phyloP scores from a whole-genome alignment of 35 echinoderm and acorn worm species.

The Apostichopus parvimensis region DNA sequence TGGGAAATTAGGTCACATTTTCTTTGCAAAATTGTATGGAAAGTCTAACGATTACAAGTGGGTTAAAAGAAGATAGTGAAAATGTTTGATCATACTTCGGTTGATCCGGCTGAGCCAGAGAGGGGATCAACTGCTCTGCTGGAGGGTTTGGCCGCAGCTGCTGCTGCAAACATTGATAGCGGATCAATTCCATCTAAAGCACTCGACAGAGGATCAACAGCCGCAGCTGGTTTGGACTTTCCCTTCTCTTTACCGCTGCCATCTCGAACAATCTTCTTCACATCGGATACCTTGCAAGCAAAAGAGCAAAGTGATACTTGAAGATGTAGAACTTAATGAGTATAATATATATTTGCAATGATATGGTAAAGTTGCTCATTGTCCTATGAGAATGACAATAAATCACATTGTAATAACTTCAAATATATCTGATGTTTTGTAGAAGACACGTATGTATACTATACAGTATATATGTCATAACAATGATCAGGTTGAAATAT shows the following conservation, averaged over 20 bases:
- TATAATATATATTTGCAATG: too few species aligned
- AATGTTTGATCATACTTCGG: slow-evolving; percentile 14
- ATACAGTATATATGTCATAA: too few species aligned
- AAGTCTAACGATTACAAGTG: too few species aligned
- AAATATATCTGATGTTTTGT: too few species aligned
- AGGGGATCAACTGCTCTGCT: slow-evolving; percentile 55
- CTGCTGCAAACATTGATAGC: slow-evolving; percentile 87
- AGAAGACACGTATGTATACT: too few species aligned
- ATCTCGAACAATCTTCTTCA: slow-evolving; percentile 66
- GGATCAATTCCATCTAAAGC: slow-evolving; percentile 91
- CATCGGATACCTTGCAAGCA: slow-evolving; percentile 58
- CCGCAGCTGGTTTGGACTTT: slow-evolving; percentile 15
- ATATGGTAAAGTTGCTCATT: too few species aligned
- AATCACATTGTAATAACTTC: too few species aligned
- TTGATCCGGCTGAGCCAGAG: not conserved
- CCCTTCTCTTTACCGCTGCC: slow-evolving; percentile 50
- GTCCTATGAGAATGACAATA: too few species aligned
- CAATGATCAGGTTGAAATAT: too few species aligned
- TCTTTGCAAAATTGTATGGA: not conserved
- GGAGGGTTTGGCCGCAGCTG: slow-evolving; percentile 52
- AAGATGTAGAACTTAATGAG: too few species aligned
- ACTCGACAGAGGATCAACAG: slow-evolving; percentile 72
- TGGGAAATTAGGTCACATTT: not conserved
- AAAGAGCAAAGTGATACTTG: not conserved
- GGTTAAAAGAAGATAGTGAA: too few species aligned